Evolutionary conservation across 2,888 invertebrate species (phyloP).

Genomic region (Alsophila aescularia): DNA sequence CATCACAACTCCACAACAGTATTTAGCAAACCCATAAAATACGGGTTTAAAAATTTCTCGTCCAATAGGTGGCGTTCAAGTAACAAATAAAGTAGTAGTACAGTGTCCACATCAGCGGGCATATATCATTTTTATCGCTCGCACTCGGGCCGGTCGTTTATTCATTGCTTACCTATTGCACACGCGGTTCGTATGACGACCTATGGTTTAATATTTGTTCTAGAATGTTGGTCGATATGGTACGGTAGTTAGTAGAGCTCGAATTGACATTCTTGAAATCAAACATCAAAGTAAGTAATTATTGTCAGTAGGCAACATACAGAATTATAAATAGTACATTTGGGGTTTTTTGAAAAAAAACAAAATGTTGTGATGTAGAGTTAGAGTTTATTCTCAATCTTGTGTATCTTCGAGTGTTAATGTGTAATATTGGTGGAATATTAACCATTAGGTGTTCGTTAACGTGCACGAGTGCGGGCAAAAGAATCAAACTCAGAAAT

Average conservation of each 20-base stretch:
- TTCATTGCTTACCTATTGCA: conserved; percentile 84
- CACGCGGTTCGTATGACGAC: conserved; percentile 66
- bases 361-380: too few species aligned
- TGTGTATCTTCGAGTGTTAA: too few species aligned
- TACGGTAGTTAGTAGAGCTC: background rate
- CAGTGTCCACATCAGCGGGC: conserved; percentile 68
- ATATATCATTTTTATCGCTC: conserved; percentile 84
- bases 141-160: conserved; percentile 76
- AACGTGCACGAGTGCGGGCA: too few species aligned
- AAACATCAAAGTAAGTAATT: too few species aligned
- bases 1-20: conserved; percentile 14
- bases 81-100: conserved; percentile 74
- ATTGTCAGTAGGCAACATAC: too few species aligned
- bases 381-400: too few species aligned
- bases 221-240: conserved; percentile 28
- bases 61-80: conserved; percentile 56
- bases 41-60: conserved; percentile 46
- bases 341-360: too few species aligned
- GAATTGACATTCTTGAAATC: too few species aligned
- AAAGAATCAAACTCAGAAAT: too few species aligned
- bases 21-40: conserved; percentile 44
- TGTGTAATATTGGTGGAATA: too few species aligned
- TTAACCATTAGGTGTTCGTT: too few species aligned
- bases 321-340: too few species aligned
- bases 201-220: conserved; percentile 51